These are phyloP conservation scores for Ammodytes marinus DNA, from an alignment of 2,113 vertebrate genomes.

Conservation along the genomic window DNA sequence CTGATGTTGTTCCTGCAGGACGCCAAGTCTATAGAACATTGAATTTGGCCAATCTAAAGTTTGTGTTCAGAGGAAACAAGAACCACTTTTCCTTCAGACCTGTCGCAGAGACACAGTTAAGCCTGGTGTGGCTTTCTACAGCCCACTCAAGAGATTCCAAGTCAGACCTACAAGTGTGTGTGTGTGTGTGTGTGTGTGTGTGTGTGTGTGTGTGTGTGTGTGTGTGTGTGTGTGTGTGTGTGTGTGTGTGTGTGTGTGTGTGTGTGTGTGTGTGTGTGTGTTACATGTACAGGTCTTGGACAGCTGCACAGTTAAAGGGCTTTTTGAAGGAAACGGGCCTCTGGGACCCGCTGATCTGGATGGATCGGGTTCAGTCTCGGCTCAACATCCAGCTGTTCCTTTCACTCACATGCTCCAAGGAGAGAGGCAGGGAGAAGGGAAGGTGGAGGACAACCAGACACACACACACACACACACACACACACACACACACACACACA, in stretches of 20 bases:
- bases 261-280: conserved; percentile 4
- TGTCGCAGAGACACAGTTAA: conserved; percentile 14
- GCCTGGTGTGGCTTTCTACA: conserved; percentile 37
- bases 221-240: conserved; percentile 5
- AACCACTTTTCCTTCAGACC: conserved; percentile 6
- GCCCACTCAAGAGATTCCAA: conserved; percentile 24
- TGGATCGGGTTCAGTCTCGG: conserved; percentile 71
- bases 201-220: conserved; percentile 3
- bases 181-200: background rate
- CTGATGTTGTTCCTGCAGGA: conserved; percentile 48
- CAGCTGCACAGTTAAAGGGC: conserved; percentile 74
- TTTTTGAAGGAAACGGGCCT: conserved; percentile 66
- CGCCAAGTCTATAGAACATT: conserved; percentile 17
- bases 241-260: background rate
- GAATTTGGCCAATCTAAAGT: conserved; percentile 27
- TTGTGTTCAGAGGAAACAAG: conserved; percentile 36
- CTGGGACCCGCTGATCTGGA: conserved; percentile 69
- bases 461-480: no score
- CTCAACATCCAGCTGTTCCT: conserved; percentile 81
- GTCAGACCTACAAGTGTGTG: conserved; percentile 8
- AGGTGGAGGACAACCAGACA: conserved; percentile 27
- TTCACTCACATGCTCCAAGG: conserved; percentile 70
- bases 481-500: no score
- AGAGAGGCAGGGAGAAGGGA: conserved; percentile 10
- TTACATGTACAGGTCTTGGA: conserved; percentile 44